A percentile compares a stretch with the other conserved stretches of the same genome.
Conservation (phyloP, 2,797 vertebrate species). For the Phylloscopus collybita region DNA sequence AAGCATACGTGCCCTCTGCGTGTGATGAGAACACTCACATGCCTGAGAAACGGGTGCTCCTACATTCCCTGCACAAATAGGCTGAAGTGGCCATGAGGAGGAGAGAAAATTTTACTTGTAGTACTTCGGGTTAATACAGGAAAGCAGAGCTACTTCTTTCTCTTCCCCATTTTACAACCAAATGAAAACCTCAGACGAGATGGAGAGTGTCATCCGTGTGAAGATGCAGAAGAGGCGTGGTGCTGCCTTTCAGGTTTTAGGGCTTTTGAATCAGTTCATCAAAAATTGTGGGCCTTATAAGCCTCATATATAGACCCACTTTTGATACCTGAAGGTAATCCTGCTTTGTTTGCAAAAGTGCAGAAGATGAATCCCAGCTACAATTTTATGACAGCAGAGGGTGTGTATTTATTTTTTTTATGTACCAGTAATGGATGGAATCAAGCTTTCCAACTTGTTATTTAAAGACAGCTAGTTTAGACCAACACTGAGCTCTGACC, state of each 20-base stretch:
- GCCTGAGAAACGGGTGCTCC: fast-evolving
- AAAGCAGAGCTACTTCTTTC: not conserved
- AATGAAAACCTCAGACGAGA: not conserved
- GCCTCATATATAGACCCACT: not conserved
- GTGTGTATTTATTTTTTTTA: not conserved
- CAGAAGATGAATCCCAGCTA: not conserved
- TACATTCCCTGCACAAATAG: not conserved
- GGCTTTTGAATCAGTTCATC: not conserved
- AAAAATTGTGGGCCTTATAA: not conserved
- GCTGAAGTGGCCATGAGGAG: not conserved
- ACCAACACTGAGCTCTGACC: not conserved
- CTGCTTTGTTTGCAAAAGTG: not conserved
- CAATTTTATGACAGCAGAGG: not conserved
- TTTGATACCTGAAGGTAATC: not conserved
- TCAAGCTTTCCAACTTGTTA: not conserved
- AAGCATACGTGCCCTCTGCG: fast-evolving
- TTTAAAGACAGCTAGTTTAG: not conserved
- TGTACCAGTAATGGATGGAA: not conserved
- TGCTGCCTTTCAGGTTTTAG: not conserved
- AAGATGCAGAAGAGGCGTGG: not conserved
- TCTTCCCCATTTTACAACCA: not conserved
- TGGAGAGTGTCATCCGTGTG: not conserved
- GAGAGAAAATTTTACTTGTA: not conserved
- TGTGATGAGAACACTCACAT: fast-evolving
- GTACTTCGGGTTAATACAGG: not conserved